Evolutionary conservation across 2,888 invertebrate genomes (phyloP).

Genomic region (Coelinius sp.): DNA sequence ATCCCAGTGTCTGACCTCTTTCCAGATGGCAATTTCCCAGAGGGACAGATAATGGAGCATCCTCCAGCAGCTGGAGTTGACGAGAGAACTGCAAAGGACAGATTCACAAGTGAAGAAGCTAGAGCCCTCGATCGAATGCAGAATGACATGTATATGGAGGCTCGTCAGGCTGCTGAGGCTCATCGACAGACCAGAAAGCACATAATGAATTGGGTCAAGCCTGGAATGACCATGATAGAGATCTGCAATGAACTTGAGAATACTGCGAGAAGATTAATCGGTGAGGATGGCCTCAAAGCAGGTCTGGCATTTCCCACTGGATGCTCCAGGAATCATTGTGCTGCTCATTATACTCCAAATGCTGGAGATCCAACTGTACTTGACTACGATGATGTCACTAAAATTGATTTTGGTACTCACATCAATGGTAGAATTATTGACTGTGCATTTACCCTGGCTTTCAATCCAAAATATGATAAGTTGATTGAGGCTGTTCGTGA

Average conservation of each 20-base stretch:
- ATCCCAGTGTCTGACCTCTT: conserved; percentile 89
- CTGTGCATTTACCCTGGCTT: conserved; percentile 97
- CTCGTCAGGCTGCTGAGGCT: conserved; percentile 96
- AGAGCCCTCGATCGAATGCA: conserved; percentile 91
- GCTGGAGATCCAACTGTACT: conserved; percentile 97
- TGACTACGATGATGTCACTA: conserved; percentile 96
- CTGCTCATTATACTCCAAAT: conserved; percentile 99
- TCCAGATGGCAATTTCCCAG: conserved; percentile 87
- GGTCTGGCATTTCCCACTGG: conserved; percentile 98
- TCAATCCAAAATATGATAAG: conserved; percentile 96
- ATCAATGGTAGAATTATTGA: conserved; percentile 98
- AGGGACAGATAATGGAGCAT: conserved; percentile 92
- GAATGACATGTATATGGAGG: conserved; percentile 93
- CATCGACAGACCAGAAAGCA: conserved; percentile 94
- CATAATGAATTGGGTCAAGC: conserved; percentile 92
- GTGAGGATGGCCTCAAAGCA: conserved; percentile 94
- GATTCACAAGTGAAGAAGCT: conserved; percentile 90
- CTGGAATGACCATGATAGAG: conserved; percentile 99
- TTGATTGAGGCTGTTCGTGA: conserved; percentile 96
- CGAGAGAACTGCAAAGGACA: conserved; percentile 88
- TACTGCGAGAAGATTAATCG: conserved; percentile 91
- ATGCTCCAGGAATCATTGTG: conserved; percentile 98
- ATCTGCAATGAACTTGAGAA: conserved; percentile 97
- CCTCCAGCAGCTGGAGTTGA: conserved; percentile 79
- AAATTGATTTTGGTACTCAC: conserved; percentile 99